phyloP scores from a whole-genome alignment of 2,888 invertebrate species.

The Chaetogeoica ovagalla region DNA sequence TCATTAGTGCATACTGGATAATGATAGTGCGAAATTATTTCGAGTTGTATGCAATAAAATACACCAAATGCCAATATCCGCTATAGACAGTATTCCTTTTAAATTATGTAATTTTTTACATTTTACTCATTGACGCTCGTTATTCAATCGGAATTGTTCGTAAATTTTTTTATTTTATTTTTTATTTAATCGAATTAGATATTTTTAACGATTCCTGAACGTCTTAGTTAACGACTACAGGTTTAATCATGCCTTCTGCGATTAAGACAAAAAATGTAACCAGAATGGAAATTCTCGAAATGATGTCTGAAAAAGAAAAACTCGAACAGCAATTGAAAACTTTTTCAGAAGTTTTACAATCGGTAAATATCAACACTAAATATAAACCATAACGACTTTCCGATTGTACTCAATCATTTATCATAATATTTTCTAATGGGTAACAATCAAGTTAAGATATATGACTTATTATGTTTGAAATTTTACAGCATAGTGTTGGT shows the following conservation, averaged over 20 bases:
- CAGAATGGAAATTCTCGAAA: conserved; percentile 30
- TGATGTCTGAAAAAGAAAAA: conserved; percentile 52
- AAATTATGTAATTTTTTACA: too few species aligned
- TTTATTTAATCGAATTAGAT: too few species aligned
- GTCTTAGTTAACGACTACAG: neutral
- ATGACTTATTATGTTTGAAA: conserved; percentile 37
- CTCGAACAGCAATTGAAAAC: conserved; percentile 53
- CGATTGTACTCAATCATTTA: too few species aligned
- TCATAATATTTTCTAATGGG: neutral
- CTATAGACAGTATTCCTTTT: too few species aligned
- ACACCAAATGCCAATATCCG: too few species aligned
- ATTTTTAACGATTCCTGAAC: neutral
- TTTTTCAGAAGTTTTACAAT: conserved; percentile 27
- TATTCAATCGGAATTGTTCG: too few species aligned
- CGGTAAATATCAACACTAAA: conserved; percentile 33
- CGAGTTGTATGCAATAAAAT: too few species aligned
- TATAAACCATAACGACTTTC: too few species aligned
- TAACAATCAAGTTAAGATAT: neutral
- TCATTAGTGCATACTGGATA: too few species aligned
- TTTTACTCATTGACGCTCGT: too few species aligned
- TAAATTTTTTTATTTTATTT: too few species aligned
- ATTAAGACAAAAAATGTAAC: conserved; percentile 2
- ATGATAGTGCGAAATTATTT: too few species aligned
- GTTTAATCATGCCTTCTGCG: conserved; percentile 30
- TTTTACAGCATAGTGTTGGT: conserved; percentile 72